Evolutionary conservation across 2,888 invertebrate species (phyloP).

Genomic region (Steinernema scapterisci): DNA sequence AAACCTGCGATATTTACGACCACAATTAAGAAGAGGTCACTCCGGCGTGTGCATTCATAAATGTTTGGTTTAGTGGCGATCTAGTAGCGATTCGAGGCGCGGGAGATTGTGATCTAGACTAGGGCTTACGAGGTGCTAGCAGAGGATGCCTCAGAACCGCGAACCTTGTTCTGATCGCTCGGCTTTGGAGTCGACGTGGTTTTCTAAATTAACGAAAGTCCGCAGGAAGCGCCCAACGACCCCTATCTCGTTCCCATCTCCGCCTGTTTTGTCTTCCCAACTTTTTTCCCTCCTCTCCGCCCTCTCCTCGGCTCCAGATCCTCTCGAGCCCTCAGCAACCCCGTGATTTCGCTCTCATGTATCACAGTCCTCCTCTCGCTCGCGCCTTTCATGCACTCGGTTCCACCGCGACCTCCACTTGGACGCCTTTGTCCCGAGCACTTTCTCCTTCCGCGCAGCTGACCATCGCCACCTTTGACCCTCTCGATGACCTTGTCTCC

Average conservation of each 20-base stretch:
- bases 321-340: neutral
- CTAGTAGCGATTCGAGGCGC: neutral
- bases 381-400: conserved; percentile 14
- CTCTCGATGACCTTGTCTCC: conserved; percentile 26
- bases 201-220: no score
- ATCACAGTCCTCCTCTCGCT: neutral
- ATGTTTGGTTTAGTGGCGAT: conserved; percentile 22
- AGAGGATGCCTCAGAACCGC: no score
- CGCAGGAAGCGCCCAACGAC: no score
- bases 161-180: no score
- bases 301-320: neutral
- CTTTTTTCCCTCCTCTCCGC: neutral
- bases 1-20: conserved; percentile 33
- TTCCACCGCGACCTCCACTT: conserved; percentile 24
- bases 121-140: neutral
- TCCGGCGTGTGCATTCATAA: conserved; percentile 13
- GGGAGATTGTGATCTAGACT: neutral
- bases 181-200: no score
- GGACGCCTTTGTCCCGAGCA: conserved; percentile 26
- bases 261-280: neutral
- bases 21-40: conserved; percentile 22
- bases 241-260: no score
- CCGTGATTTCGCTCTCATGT: conserved; percentile 29
- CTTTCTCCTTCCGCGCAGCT: conserved; percentile 32
- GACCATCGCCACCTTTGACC: conserved; percentile 30